These are phyloP conservation scores for Trissonchulus sp. DNA, from an alignment of 2,888 invertebrate genomes.

Conservation along the genomic window DNA sequence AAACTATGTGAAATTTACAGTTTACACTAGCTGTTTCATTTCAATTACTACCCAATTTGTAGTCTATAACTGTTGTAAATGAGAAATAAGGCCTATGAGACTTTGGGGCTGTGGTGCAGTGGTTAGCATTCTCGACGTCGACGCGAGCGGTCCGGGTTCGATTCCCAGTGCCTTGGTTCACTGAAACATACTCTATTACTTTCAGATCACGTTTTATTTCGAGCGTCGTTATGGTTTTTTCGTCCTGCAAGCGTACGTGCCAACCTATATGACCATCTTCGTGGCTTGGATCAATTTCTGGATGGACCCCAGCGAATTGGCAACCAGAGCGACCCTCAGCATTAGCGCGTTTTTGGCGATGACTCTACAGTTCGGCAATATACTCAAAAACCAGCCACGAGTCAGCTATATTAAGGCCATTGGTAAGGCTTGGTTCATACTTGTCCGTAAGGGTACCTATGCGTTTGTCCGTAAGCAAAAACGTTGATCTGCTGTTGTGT, in stretches of 20 bases:
- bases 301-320: slow-evolving; percentile 32
- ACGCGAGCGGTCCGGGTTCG: too few species aligned
- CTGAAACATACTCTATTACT: background rate
- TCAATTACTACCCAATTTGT: too few species aligned
- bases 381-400: slow-evolving; percentile 34
- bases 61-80: too few species aligned
- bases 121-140: too few species aligned
- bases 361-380: slow-evolving; percentile 35
- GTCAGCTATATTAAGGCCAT: slow-evolving; percentile 32
- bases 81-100: too few species aligned
- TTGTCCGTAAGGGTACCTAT: too few species aligned
- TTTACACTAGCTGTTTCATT: too few species aligned
- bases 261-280: slow-evolving; percentile 33
- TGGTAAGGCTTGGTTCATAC: slow-evolving; percentile 17
- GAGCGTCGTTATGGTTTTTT: slow-evolving; percentile 29
- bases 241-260: slow-evolving; percentile 31
- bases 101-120: too few species aligned
- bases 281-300: slow-evolving; percentile 34
- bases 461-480: too few species aligned
- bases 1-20: too few species aligned
- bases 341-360: slow-evolving; percentile 34
- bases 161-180: too few species aligned
- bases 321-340: slow-evolving; percentile 26
- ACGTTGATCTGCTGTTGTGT: too few species aligned
- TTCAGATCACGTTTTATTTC: slow-evolving; percentile 24